Evolutionary conservation across 2,797 vertebrate genomes (phyloP), one percentile per base, ranked within the genome.

Genomic region (Agapornis canus): DNA sequence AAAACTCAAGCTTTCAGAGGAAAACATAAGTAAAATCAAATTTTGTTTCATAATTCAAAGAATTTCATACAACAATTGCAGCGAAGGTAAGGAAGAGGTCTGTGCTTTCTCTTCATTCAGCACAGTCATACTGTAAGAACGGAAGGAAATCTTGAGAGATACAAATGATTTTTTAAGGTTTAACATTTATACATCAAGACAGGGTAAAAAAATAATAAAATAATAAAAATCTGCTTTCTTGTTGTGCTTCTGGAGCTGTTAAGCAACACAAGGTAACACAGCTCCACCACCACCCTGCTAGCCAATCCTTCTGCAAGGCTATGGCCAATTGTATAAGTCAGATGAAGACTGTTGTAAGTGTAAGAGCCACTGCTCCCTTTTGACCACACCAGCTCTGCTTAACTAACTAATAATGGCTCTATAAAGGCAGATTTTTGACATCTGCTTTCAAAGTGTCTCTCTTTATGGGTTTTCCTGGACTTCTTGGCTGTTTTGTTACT

Each of bases 261-360:
- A 65, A 64, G 45, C 1, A 2, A 26, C 25, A 59, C 35, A 39
- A 60, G 39, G 26, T 39, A 3, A 49, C 9, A 51, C 21, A 39
- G 48, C 11, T 52, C 61, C 32, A 16, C 22, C 19, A 37, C 26
- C 8, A 4, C 17, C 39, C 35, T 48, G 31, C 39, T 22, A 59
- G 19, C 45, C 37, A 65, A 31, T 31, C 45, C 26, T 59, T 37
- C 31, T 0, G 0, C 43, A 52, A 42, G 49, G 39, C 48, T 47
- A 23, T 19, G 35, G 19, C n/a, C 35, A 48, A 31, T 10, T 4
- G 1, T 25, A 31, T 0, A 1, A 71, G 31, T 43, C 0, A 1
- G 52, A 37, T 1, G 1, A 65, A 23, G 29, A 14, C 13, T 47
- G 22, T 16, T 5, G 0, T 16, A n/a, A 57, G 37, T 16, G 35